These are phyloP conservation scores for Chamaea fasciata DNA, from an alignment of 2,113 vertebrate species.

Conservation along the genomic window DNA sequence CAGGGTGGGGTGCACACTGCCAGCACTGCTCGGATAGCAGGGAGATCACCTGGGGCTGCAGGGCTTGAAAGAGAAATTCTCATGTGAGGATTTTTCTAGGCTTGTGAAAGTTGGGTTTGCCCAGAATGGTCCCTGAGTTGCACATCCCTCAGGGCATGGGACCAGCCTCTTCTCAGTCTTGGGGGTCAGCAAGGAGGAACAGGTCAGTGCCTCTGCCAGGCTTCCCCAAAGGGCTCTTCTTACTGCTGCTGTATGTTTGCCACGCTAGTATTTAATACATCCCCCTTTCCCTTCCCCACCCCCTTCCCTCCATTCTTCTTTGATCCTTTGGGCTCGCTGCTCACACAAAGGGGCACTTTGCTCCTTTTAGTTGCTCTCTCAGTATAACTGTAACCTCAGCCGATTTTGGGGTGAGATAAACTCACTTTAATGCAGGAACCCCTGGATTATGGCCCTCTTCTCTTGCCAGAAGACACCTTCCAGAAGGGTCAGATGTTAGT, in stretches of 20 bases:
- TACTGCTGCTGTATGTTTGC: not conserved
- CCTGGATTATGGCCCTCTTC: not conserved
- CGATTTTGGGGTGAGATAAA: not conserved
- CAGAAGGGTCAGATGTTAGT: not conserved
- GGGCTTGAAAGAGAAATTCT: not conserved
- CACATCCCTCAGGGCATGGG: not conserved
- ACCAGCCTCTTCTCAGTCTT: not conserved
- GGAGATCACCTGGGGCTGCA: not conserved
- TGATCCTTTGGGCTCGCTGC: not conserved
- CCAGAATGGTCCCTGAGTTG: not conserved
- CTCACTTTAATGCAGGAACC: not conserved
- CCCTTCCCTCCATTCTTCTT: not conserved
- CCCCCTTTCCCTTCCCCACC: not conserved
- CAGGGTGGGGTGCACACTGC: not conserved
- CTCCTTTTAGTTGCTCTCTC: not conserved
- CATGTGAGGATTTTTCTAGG: not conserved
- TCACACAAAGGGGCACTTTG: not conserved
- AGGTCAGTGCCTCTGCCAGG: not conserved
- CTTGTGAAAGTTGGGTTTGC: not conserved
- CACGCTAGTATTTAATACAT: not conserved
- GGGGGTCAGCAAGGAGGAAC: not conserved
- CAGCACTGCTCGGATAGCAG: accelerated
- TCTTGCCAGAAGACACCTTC: not conserved
- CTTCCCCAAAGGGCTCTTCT: not conserved
- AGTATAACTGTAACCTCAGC: not conserved